Evolutionary conservation across 2,113 vertebrate species (phyloP), one percentile per base, ranked within the genome.

Genomic region (Phyllostomus discolor): DNA sequence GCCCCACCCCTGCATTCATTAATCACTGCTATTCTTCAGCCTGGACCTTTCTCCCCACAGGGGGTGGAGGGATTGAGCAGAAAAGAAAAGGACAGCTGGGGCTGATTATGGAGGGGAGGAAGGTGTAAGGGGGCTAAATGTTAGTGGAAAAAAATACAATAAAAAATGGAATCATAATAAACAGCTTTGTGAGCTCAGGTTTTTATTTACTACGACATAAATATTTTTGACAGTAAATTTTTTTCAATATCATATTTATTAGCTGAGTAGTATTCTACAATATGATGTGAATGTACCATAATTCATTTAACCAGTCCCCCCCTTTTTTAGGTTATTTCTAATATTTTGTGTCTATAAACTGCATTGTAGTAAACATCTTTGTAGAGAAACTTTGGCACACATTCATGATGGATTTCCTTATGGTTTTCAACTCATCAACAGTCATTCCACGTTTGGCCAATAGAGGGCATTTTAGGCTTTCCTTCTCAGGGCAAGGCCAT

Each of bases 381-480:
- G 9, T 35, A 83, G 66, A 95, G 48, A 92, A 95, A 86, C 19
- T 15, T 97, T 93, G 73, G 78, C 72, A 79, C 4, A 57, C 4
- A 6, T 52, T 78, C 22, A 1, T 78, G 57, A 69, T 64, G 0
- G 11, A 89, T 35, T 93, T 86, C 26, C 72, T 52, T 90, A 19
- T 6, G 93, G 52, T 33, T 87, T 91, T 67, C 20, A 79, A 67
- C 16, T 52, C 80, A 46, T 41, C 72, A 64, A 82, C 31, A 26
- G 64, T 94, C 52, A 88, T 90, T 64, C 38, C 70, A 33, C 1
- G 7, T 85, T 64, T 79, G 85, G 38, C 92, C 96, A 88, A 15
- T 35, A 97, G 97, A 88, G 91, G 94, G 95, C 85, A 50, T n/a
- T 28, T 35, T 59, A 73, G 62, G 46, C 24, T 62, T 90, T 87